Evolutionary conservation across 2,888 invertebrate genomes (phyloP).

Genomic region (Xanthia togata): DNA sequence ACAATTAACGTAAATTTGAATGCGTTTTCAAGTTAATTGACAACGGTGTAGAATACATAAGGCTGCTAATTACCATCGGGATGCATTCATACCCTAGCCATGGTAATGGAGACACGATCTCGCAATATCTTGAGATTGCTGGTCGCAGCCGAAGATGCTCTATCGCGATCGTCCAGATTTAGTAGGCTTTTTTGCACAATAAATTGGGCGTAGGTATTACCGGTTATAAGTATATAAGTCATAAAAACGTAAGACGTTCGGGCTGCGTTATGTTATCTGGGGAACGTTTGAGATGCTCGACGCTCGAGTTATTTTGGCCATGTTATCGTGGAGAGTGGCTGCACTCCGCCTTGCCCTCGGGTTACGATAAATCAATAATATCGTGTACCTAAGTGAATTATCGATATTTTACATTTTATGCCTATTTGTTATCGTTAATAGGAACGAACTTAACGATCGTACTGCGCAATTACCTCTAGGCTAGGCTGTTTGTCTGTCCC

Average conservation of each 20-base stretch:
- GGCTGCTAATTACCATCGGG: conserved; percentile 64
- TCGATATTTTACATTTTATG: conserved; percentile 78
- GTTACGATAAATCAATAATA: conserved; percentile 86
- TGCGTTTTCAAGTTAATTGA: conserved; percentile 77
- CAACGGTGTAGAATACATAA: conserved; percentile 67
- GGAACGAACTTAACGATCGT: conserved; percentile 66
- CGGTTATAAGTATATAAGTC: conserved; percentile 65
- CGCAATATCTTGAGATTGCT: conserved; percentile 59
- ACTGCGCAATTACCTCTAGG: conserved; percentile 65
- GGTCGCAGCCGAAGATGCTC: conserved; percentile 38
- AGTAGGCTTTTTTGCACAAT: conserved; percentile 66
- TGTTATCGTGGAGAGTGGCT: conserved; percentile 83
- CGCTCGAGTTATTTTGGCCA: conserved; percentile 87
- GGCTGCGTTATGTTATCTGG: conserved; percentile 77
- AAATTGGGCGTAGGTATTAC: conserved; percentile 63
- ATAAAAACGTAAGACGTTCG: conserved; percentile 75
- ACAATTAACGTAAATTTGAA: conserved; percentile 75
- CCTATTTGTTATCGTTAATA: conserved; percentile 70
- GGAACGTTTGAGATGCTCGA: conserved; percentile 80
- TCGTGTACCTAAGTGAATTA: conserved; percentile 81
- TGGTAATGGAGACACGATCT: conserved; percentile 71
- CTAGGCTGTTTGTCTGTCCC: conserved; percentile 60
- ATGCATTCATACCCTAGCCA: conserved; percentile 66
- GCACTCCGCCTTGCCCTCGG: conserved; percentile 78
- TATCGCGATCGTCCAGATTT: conserved; percentile 48